Evolutionary conservation across 2,113 vertebrate species (phyloP).

Genomic region (Candoia aspera): DNA sequence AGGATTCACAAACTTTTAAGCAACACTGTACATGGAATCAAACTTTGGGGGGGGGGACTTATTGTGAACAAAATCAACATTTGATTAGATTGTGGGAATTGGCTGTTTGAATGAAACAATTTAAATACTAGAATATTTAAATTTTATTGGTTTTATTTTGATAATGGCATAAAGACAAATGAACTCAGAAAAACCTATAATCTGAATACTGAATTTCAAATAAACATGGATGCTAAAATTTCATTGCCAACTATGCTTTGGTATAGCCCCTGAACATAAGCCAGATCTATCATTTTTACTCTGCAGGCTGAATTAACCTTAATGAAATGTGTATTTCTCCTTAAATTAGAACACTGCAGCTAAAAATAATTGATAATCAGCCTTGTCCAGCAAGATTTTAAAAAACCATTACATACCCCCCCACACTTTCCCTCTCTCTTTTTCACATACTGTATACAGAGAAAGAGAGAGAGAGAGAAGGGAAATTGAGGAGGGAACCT

Average conservation of each 20-base stretch:
- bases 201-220: constrained; percentile 6
- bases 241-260: constrained; percentile 9
- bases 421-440: not conserved
- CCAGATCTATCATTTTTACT: constrained; percentile 25
- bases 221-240: constrained; percentile 13
- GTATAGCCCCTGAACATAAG: constrained; percentile 11
- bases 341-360: not conserved
- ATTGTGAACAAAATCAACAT: not conserved
- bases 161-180: not conserved
- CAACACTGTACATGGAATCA: no score
- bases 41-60: not conserved
- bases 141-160: constrained; percentile 16
- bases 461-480: not conserved
- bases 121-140: constrained; percentile 5
- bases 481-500: not conserved
- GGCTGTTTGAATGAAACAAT: not conserved
- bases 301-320: not conserved
- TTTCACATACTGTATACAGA: no score
- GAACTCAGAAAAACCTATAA: not conserved
- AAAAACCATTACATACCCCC: not conserved
- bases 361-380: constrained; percentile 5
- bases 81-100: not conserved
- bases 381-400: not conserved
- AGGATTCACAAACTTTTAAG: no score
- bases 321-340: constrained; percentile 19